Base-by-base conservation (phyloP, 2,797 vertebrate species). In the Melanotaenia maccullochi region DNA sequence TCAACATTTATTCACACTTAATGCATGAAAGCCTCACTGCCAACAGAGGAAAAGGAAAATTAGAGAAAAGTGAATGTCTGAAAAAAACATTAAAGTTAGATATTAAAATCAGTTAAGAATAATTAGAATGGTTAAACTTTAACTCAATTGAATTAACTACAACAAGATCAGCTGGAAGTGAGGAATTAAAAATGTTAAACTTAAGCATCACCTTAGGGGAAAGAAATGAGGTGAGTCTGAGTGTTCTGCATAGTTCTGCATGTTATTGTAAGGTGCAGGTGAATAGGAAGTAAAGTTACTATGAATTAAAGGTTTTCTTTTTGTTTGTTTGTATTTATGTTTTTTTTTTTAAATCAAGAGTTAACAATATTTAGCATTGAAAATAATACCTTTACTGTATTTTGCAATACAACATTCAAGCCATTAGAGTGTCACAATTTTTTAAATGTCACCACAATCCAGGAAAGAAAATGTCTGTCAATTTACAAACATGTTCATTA, bases 131-230 rank as follows among this genome's bases (percentile, higher is more conserved):
- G 64, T 72, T 72, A 65, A 72, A 58, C 25, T 49, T 73, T 61
- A 35, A 73, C 42, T 22, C 20, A 25, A 28, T 44, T 55, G 14
- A 66, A 65, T 60, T 58, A 60, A 66, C 56, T 60, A 60, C 60
- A 60, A 25, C 47, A 60, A 60, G 56, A 54, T 73, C 24, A 55
- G 47, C 36, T 60, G 33, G 61, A 66, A 33, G 35, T 60, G 33
- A 35, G 54, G 47, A 64, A 71, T 71, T 51, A 71, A 49, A 71
- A 58, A 71, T 64, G 52, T 58, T 66, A 16, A 54, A 40, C 25
- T 66, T 40, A 33, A 44, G 56, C 55, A 42, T 24, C n/a, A 49
- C 71, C 57, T 59, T 2, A 14, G 55, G 69, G 57, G 44, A 52
- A n/a, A 30, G 52, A 66, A 32, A 18, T 1, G 11, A 18, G 47